Base-by-base conservation (phyloP, 2,888 invertebrate species). In the Brachylomia viminalis region DNA sequence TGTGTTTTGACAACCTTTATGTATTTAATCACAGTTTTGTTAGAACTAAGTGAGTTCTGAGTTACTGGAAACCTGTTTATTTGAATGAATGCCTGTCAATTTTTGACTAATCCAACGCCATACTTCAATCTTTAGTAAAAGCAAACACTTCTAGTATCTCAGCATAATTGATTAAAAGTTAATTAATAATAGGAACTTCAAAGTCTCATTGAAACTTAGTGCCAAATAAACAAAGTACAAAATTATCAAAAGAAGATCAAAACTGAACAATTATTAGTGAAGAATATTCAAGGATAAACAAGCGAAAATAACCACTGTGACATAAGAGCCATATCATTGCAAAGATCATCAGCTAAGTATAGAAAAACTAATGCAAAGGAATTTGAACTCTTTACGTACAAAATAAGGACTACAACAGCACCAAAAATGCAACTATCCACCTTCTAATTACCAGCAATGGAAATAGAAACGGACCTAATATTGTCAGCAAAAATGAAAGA, bases 401-500 rank as follows among this genome's bases (percentile, higher is more conserved):
- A 23, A 15, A 4, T 69, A 47, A 73, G 13, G 11, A 54, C 0
- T 11, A 20, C 17, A 23, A 0, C 2, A 47, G 6, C 11, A 49
- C 8, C 15, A 38, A 54, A 45, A 58, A 67, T 76, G 64, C 17
- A 45, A 47, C 20, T 17, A 30, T 2, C 27, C 33, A 4, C 7
- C 13, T 6, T 27, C 27, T 72, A 58, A 68, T 3, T 15, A 1
- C 2, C 33, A 23, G 82, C 49, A 42, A 94, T 95, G 94, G 94
- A 95, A 42, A 76, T 89, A 42, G 94, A 93, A 1, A 66, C 90
- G 0, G 92, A 92, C 0, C 81, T 92, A 13, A 83, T 93, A 6
- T 30, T 92, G 6, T 73, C 89, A 0, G 82, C 90, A 0, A 94
- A 93, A 82, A 88, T 92, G 89, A 93, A 93, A 71, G 91, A 93